Base-by-base conservation (phyloP, 2,888 invertebrate genomes). In the Caenorhabditis drosophilae region DNA sequence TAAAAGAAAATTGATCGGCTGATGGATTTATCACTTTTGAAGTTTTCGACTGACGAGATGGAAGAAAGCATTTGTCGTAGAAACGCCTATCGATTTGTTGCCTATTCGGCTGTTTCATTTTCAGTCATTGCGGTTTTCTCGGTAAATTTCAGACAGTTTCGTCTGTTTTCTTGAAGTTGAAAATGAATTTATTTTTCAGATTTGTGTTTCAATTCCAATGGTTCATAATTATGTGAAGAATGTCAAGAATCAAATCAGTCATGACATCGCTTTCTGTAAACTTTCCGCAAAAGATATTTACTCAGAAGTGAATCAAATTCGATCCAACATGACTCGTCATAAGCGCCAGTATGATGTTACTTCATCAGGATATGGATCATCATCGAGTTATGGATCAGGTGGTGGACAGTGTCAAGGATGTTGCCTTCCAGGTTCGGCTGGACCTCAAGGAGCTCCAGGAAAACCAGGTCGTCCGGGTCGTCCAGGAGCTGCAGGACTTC, bases 391-490 rank as follows among this genome's bases (percentile, higher is more conserved):
- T n/a, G 36, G 16, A 23, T 27, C 34, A n/a, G 63, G 53, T 42
- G 66, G 61, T n/a, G 59, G 61, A 57, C 54, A 60, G 15, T 72
- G 72, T 59, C 51, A 52, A 22, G 62, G 62, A 16, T 75, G 75
- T 62, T 75, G 77, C 50, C 62, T 70, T 23, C 74, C 77, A 50
- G 77, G 77, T 27, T 52, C 75, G 1, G 67, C 74, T 20, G 77
- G 77, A 73, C 72, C 74, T 20, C 61, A 68, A 40, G 78, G 78
- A 53, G 51, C 71, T 0, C 67, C 75, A 47, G 77, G 77, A 57
- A 64, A 59, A 22, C 70, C 76, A 31, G 77, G 77, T 67, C 51
- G 57, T 35, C 67, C 67, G 46, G 67, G 67, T 52, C 49, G 58
- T 35, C 64, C 71, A 47, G 74, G 74, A 55, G 67, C 71, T 31